Percentiles rank a stretch among this genome's conserved stretches.
phyloP scores from a whole-genome alignment of 1,140 invertebrate species.

The Patella vulgata region DNA sequence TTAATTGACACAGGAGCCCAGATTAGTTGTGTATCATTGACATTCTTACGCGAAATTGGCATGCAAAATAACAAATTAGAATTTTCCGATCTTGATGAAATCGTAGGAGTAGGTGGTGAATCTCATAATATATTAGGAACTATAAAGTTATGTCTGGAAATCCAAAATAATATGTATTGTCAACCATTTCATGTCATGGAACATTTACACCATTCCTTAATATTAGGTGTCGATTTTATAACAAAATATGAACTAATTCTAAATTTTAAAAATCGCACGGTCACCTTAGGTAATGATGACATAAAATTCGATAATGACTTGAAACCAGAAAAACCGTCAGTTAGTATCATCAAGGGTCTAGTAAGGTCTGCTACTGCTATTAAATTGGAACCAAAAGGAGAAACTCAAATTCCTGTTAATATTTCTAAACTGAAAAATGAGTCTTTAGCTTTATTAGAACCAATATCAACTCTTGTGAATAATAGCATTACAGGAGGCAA shows the following conservation, averaged over 20 bases:
- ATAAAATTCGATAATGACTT: too few species aligned
- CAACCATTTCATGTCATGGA: constrained; percentile 1
- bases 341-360: too few species aligned
- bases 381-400: too few species aligned
- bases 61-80: not conserved
- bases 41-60: not conserved
- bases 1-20: constrained; percentile 1
- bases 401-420: too few species aligned
- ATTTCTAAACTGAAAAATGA: too few species aligned
- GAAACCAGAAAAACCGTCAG: too few species aligned
- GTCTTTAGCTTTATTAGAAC: too few species aligned
- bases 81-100: not conserved
- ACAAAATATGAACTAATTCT: constrained; percentile 4
- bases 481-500: too few species aligned
- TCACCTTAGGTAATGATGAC: too few species aligned
- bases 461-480: too few species aligned
- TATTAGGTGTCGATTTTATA: constrained; percentile 13
- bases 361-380: too few species aligned
- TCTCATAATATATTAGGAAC: not conserved
- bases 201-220: not conserved
- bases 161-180: not conserved
- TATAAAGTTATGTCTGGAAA: not conserved
- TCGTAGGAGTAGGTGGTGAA: not conserved
- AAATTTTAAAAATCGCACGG: not conserved
- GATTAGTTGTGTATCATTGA: not conserved